Conservation (phyloP, 2,797 vertebrate genomes). For the Trematomus bernacchii region DNA sequence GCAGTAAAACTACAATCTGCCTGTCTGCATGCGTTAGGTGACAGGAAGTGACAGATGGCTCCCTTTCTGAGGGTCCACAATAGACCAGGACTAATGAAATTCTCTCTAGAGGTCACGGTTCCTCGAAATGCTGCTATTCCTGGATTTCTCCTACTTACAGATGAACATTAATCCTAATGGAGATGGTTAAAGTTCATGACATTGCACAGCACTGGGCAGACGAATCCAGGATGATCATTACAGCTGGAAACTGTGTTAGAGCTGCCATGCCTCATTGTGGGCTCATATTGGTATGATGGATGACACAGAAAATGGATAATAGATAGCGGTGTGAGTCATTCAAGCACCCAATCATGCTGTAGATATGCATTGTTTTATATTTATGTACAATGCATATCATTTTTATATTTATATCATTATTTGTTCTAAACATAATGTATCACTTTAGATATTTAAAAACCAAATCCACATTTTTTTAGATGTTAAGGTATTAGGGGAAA, state of each 20-base stretch:
- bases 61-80: slow-evolving; percentile 38
- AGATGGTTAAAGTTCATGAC: slow-evolving; percentile 20
- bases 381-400: neutral
- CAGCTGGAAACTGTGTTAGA: slow-evolving; percentile 4
- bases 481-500: neutral
- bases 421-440: neutral
- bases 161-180: slow-evolving; percentile 42
- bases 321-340: neutral
- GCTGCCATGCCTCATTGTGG: slow-evolving; percentile 5
- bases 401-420: neutral
- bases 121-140: slow-evolving; percentile 49
- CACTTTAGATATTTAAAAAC: neutral
- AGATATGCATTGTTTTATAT: neutral
- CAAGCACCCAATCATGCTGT: neutral
- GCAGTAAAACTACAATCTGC: slow-evolving; percentile 37
- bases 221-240: slow-evolving; percentile 27
- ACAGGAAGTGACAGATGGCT: slow-evolving; percentile 43
- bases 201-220: neutral
- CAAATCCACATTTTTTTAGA: no score
- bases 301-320: neutral
- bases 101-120: slow-evolving; percentile 49
- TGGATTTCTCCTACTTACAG: slow-evolving; percentile 38
- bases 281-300: slow-evolving; percentile 11
- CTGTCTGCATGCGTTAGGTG: slow-evolving; percentile 45
- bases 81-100: slow-evolving; percentile 50